A percentile compares a stretch with the other conserved stretches of the same genome.
Conservation (phyloP, 1,140 invertebrate species). For the Leguminivora glycinivorella region DNA sequence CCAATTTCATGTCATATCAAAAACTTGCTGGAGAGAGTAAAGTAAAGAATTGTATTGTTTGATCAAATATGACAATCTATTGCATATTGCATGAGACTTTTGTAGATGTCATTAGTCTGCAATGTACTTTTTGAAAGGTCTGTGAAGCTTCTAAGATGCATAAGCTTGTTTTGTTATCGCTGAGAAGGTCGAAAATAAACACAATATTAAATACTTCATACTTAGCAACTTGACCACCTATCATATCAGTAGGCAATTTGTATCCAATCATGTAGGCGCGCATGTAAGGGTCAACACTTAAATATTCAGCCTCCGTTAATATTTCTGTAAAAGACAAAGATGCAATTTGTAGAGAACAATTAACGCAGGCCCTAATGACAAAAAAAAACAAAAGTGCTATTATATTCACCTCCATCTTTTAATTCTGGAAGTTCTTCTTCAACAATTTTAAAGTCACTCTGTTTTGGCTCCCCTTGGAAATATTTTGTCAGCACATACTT, state of each 20-base stretch:
- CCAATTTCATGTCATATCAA: too few species aligned
- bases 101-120: too few species aligned
- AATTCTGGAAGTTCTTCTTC: constrained; percentile 82
- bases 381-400: background rate
- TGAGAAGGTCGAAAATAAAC: background rate
- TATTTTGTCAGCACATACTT: constrained; percentile 82
- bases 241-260: constrained; percentile 80
- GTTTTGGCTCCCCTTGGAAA: constrained; percentile 83
- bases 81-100: too few species aligned
- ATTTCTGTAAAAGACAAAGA: constrained; percentile 78
- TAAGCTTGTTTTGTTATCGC: too few species aligned
- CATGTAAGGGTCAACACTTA: constrained; percentile 88
- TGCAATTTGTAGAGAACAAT: too few species aligned
- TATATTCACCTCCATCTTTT: constrained; percentile 81
- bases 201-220: constrained; percentile 41
- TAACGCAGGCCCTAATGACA: too few species aligned
- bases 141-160: too few species aligned
- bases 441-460: constrained; percentile 81
- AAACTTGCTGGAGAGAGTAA: too few species aligned
- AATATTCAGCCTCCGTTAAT: constrained; percentile 82
- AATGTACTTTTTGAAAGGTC: too few species aligned
- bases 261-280: constrained; percentile 77
- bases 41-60: too few species aligned
- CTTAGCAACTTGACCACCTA: constrained; percentile 83
- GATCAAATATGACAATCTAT: too few species aligned